Evolutionary conservation across 2,797 vertebrate species (phyloP), one percentile per base, ranked within the genome.

Genomic region (Sparus aurata): DNA sequence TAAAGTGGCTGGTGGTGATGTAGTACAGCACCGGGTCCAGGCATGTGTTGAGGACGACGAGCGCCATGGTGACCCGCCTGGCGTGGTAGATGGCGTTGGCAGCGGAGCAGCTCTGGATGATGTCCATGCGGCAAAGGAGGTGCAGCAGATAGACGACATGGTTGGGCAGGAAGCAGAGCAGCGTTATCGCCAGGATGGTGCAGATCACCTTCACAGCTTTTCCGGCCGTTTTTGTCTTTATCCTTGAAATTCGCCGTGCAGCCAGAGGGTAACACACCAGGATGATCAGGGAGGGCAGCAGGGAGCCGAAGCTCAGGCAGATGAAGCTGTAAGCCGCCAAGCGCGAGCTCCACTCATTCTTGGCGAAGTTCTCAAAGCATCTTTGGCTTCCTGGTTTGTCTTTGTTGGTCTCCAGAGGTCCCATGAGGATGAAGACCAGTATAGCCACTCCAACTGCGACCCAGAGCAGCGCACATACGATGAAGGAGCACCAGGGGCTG

Each of bases 101-200:
- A 0, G 68, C 1, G 0, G 60, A 4, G 83, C 93, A 86, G 22
- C 82, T 63, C 22, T 30, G 67, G 52, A 96, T 94, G 4, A 89
- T 0, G 0, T 25, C 45, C 20, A 80, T 9, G 7, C 94, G 94
- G 17, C 82, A 75, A 0, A 97, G 83, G 1, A 96, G 77, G 65
- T 95, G 91, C 74, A 97, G 86, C 47, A 98, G 83, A 80, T 96
- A 95, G 0, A 94, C 86, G 5, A 96, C 23, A 0, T 96, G 95
- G 41, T 94, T 95, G 0, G 97, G 97, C 23, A 98, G 73, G 79
- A 97, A 97, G 92, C 96, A 97, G 57, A 97, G 27, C 22, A 94
- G 20, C 0, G 92, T 97, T 73, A 97, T 96, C 49, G 87, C 87
- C 87, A 97, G 50, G 73, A 96, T 92, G 77, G 92, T 77, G 71